Percentiles rank a stretch among this genome's conserved stretches.
These are phyloP conservation scores for Psophia crepitans DNA, from an alignment of 2,113 vertebrate genomes.

Conservation along the genomic window DNA sequence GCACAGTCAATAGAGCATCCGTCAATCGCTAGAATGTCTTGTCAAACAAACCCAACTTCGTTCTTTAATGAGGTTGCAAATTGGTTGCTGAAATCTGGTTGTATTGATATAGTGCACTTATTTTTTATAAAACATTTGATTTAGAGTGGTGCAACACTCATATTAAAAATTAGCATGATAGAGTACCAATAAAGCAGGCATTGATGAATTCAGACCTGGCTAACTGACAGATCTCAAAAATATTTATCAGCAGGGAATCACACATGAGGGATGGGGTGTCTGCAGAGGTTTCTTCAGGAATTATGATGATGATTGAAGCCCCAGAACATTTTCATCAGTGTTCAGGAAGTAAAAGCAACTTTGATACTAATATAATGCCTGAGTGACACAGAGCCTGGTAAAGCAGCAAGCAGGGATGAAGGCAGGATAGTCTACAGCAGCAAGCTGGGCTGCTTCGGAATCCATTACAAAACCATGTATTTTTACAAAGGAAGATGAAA, in stretches of 20 bases:
- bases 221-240: not conserved
- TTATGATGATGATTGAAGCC: not conserved
- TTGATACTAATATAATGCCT: not conserved
- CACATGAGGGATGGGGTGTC: not conserved
- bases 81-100: not conserved
- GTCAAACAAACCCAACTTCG: not conserved
- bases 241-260: not conserved
- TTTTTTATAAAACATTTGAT: not conserved
- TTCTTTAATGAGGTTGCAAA: not conserved
- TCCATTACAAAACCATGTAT: not conserved
- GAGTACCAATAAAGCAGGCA: not conserved
- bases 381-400: not conserved
- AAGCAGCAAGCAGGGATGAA: not conserved
- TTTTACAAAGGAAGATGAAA: not conserved
- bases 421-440: not conserved
- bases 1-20: not conserved
- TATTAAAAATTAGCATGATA: not conserved
- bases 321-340: not conserved
- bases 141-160: not conserved
- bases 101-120: not conserved
- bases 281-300: not conserved
- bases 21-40: not conserved
- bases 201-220: not conserved
- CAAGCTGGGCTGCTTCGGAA: not conserved
- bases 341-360: not conserved